Conservation (phyloP, 2,888 invertebrate genomes). For the Ramazzottius varieornatus region DNA sequence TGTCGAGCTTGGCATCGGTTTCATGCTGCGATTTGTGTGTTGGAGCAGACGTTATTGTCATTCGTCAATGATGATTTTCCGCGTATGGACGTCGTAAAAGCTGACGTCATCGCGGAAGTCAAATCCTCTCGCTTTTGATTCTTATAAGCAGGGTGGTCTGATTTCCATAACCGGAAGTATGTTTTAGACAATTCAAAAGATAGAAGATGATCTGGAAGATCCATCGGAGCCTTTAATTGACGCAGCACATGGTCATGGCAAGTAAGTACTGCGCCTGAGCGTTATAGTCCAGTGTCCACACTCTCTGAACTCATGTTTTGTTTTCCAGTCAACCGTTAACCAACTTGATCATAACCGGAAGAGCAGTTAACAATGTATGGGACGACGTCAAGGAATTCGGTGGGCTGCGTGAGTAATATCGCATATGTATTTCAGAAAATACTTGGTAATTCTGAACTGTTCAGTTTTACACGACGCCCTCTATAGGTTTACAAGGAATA, state of each 20-base stretch:
- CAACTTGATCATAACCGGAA: not conserved
- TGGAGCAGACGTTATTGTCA: too few relatives aligned
- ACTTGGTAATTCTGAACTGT: too few relatives aligned
- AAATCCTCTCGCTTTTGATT: too few relatives aligned
- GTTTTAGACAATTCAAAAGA: not conserved
- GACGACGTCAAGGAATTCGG: conserved; percentile 1
- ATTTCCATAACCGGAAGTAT: too few relatives aligned
- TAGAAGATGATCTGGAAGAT: not conserved
- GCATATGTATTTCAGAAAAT: too few relatives aligned
- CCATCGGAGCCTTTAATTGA: not conserved
- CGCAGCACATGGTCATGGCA: conserved; percentile 1
- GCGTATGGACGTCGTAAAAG: too few relatives aligned
- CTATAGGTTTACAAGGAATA: not conserved
- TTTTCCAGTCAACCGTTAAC: not conserved
- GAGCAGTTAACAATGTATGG: not conserved
- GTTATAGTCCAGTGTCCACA: not conserved
- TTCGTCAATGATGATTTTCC: too few relatives aligned
- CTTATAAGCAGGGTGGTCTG: too few relatives aligned
- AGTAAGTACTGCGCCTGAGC: not conserved
- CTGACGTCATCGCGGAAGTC: too few relatives aligned
- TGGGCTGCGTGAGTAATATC: not conserved
- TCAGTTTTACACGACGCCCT: too few relatives aligned
- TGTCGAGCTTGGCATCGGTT: too few relatives aligned
- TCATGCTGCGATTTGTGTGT: too few relatives aligned
- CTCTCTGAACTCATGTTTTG: not conserved